Base-by-base conservation (phyloP, 1,140 invertebrate genomes). In the Philaenus spumarius region DNA sequence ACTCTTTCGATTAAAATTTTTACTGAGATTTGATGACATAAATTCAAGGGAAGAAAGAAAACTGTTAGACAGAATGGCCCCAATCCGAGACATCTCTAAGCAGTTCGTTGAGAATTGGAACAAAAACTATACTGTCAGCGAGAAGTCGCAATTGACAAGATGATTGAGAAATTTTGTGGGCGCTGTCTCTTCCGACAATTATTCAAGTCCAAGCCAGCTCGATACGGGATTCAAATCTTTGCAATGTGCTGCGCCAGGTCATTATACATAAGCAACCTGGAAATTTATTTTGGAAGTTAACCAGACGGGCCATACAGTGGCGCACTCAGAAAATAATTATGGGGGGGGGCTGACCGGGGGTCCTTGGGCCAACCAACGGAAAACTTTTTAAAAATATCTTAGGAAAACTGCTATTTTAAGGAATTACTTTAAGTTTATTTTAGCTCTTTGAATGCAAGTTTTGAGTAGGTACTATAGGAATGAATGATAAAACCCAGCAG, bases 111-210 rank as follows among this genome's bases (percentile, higher is more conserved):
- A 9, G 3, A 52, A 52, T 26, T 52, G 50, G 9, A 30, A 52
- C 12, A 52, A 52, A n/a, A 3, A 30, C n/a, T 52, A 34, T 17
- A n/a, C 5, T 3, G 23, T 35, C 7, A 6, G 7, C 2, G 30
- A 52, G 17, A 64, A 65, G 20, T 72, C 2, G 72, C 71, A 47
- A 61, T 74, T 48, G 70, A 75, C 63, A 71, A 78, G 62, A 64
- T 68, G 52, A 56, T 77, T 6, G 55, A 66, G 52, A 46, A 61
- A n/a, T 77, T 74, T 55, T 26, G 72, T 15, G 73, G 71, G 20
- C 50, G 68, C 14, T 75, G 70, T 56, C 6, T 14, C 12, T 76
- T 76, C 50, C 62, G 64, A 2, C 70, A 73, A 50, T 74, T 70
- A 53, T 71, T 77, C 9, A 67, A 69, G 11, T 64, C 53, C 11